These are phyloP conservation scores for Meteorus colon DNA, from an alignment of 2,888 invertebrate genomes.

Conservation along the genomic window DNA sequence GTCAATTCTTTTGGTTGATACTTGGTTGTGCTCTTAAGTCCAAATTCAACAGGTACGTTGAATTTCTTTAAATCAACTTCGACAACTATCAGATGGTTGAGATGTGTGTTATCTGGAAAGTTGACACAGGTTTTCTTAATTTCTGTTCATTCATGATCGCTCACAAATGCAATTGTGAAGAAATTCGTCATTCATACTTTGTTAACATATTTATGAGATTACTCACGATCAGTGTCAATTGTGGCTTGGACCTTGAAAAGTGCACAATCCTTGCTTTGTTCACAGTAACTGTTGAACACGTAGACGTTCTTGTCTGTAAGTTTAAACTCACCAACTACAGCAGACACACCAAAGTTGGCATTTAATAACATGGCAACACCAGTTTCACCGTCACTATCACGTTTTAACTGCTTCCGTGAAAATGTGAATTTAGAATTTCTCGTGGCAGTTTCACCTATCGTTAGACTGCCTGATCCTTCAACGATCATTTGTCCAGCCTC, in stretches of 20 bases:
- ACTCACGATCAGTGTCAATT: conserved; percentile 63
- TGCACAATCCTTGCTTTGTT: conserved; percentile 86
- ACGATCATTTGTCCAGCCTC: conserved; percentile 81
- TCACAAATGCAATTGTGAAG: neutral
- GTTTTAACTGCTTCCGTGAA: conserved; percentile 77
- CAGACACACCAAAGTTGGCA: conserved; percentile 81
- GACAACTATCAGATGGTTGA: conserved; percentile 79
- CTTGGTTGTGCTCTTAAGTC: conserved; percentile 80
- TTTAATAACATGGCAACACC: conserved; percentile 82
- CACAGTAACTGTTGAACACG: conserved; percentile 82
- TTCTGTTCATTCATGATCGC: too few species aligned
- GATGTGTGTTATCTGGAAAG: conserved; percentile 74
- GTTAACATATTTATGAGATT: conserved; percentile 11
- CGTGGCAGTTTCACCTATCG: conserved; percentile 78
- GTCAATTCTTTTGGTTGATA: conserved; percentile 76
- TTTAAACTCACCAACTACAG: conserved; percentile 82
- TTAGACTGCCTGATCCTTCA: conserved; percentile 84
- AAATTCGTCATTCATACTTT: conserved; percentile 8
- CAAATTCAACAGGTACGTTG: conserved; percentile 84
- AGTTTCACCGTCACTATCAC: conserved; percentile 79
- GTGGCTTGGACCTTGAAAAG: conserved; percentile 81
- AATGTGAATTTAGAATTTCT: conserved; percentile 85
- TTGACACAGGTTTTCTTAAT: too few species aligned
- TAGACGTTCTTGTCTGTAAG: conserved; percentile 84
- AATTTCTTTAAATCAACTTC: conserved; percentile 83